Percentiles rank a stretch among this genome's conserved stretches.
phyloP scores from a whole-genome alignment of 2,113 vertebrate genomes.

The Hemibagrus wyckioides region DNA sequence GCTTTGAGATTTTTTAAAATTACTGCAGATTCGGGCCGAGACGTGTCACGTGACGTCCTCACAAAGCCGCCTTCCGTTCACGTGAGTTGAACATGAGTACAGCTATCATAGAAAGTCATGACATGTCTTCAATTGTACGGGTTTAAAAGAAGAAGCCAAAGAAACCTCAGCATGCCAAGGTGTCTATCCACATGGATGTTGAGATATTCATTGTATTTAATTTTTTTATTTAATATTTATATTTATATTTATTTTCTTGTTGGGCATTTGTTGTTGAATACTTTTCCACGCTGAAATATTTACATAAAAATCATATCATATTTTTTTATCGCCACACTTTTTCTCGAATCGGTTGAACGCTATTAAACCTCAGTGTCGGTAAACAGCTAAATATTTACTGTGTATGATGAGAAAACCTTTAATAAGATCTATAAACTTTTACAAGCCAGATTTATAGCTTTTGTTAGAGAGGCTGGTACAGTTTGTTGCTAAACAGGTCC shows the following conservation, averaged over 20 bases:
- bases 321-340: not conserved
- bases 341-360: not conserved
- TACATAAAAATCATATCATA: not conserved
- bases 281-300: not conserved
- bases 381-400: not conserved
- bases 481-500: not conserved
- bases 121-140: no score
- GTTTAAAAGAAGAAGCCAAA: no score
- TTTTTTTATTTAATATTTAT: not conserved
- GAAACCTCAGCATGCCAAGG: not conserved
- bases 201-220: not conserved
- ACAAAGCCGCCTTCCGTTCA: no score
- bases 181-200: not conserved
- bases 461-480: not conserved
- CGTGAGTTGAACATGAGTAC: no score
- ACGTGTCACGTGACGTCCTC: no score
- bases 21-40: no score
- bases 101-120: no score
- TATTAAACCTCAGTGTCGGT: no score
- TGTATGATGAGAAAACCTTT: not conserved
- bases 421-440: not conserved
- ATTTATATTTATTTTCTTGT: not conserved
- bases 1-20: no score
- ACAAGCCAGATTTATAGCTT: not conserved
- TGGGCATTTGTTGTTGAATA: not conserved